These are phyloP conservation scores for Caenorhabditis virilis DNA, from an alignment of 2,888 invertebrate genomes.

Conservation along the genomic window DNA sequence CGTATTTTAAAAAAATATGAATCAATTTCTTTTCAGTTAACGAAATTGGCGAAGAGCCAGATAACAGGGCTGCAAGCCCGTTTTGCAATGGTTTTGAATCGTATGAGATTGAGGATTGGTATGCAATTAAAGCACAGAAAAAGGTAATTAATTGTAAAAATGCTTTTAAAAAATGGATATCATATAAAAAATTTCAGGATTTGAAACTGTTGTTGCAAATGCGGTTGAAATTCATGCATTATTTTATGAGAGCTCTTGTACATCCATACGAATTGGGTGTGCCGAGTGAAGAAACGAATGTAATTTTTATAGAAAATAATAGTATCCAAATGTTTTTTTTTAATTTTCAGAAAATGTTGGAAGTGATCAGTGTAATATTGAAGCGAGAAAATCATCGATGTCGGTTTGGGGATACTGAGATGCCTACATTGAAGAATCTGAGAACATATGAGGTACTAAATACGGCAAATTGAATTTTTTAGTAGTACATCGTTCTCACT, in stretches of 20 bases:
- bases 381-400: slow-evolving; percentile 1
- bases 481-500: no score
- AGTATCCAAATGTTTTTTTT: background rate
- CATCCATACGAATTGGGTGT: slow-evolving; percentile 25
- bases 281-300: background rate
- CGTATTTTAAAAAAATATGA: no score
- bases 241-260: slow-evolving; percentile 54
- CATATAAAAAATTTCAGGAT: no score
- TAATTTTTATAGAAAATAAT: no score
- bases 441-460: no score
- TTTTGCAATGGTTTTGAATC: background rate
- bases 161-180: no score
- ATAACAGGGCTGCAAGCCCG: background rate
- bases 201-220: slow-evolving; percentile 49
- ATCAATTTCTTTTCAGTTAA: slow-evolving; percentile 23
- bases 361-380: background rate
- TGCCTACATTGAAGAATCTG: no score
- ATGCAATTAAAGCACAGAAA: slow-evolving; percentile 7
- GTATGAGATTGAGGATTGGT: slow-evolving; percentile 28
- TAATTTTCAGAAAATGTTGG: slow-evolving; percentile 8
- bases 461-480: no score
- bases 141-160: no score
- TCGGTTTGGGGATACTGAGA: background rate
- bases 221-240: slow-evolving; percentile 63
- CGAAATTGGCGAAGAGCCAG: slow-evolving; percentile 3